Evolutionary conservation across 1,140 invertebrate species (phyloP).

Genomic region (Venustaconcha ellipsiformis): DNA sequence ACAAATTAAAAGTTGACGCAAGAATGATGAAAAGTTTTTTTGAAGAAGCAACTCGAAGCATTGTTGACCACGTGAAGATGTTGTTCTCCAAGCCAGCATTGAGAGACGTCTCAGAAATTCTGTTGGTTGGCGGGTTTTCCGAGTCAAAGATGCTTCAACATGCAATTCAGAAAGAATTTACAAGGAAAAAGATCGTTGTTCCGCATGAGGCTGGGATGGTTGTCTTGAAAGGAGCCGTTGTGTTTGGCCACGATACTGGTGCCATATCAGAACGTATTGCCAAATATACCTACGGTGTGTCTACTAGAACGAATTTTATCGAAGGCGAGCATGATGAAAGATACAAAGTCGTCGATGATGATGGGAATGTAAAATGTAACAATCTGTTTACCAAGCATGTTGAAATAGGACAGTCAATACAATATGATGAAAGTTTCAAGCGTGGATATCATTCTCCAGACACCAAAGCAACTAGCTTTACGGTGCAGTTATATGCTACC

Average conservation of each 20-base stretch:
- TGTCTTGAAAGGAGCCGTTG: conserved; percentile 21
- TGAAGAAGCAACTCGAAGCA: not conserved
- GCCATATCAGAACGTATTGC: conserved; percentile 1
- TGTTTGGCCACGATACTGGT: conserved; percentile 6
- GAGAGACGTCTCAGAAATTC: not conserved
- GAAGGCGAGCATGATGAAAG: conserved; percentile 10
- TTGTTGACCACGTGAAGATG: conserved; percentile 1
- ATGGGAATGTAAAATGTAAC: conserved; percentile 12
- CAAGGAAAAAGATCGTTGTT: not conserved
- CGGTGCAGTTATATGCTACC: conserved; percentile 17
- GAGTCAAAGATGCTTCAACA: conserved; percentile 9
- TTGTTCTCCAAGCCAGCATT: not conserved
- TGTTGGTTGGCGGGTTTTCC: conserved; percentile 19
- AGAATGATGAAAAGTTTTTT: conserved; percentile 1
- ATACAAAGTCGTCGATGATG: conserved; percentile 12
- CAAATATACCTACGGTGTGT: not conserved
- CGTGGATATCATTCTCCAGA: conserved; percentile 17
- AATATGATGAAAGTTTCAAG: conserved; percentile 1
- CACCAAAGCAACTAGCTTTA: conserved; percentile 11
- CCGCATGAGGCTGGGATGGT: conserved; percentile 12
- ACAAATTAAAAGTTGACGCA: conserved; percentile 9
- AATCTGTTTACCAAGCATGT: conserved; percentile 27
- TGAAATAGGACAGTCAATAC: conserved; percentile 18
- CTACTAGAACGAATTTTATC: conserved; percentile 2
- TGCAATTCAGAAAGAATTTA: conserved; percentile 1